Percentiles rank a stretch among this genome's conserved stretches.
Conservation (phyloP, 2,888 invertebrate species). For the Drosophila macrospina region DNA sequence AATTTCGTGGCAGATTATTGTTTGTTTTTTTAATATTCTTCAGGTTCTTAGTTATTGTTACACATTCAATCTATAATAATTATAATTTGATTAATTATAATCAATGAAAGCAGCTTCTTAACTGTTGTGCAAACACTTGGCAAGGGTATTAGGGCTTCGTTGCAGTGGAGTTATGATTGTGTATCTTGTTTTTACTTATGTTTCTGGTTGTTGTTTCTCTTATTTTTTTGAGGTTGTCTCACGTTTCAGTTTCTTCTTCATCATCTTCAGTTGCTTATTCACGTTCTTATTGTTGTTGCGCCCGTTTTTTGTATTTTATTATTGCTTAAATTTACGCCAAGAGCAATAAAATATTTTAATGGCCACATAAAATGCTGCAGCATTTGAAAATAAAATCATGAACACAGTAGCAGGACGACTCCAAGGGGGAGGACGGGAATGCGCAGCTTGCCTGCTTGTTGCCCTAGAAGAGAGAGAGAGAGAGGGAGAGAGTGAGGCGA, state of each 20-base stretch:
- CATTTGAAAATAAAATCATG: constrained; percentile 78
- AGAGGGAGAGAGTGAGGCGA: neutral
- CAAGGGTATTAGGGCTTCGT: constrained; percentile 2
- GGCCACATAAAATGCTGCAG: constrained; percentile 79
- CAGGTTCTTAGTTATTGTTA: too few relatives aligned
- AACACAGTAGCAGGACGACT: constrained; percentile 24
- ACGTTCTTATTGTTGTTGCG: constrained; percentile 27
- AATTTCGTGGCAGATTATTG: too few relatives aligned
- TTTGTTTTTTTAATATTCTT: too few relatives aligned
- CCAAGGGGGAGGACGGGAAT: neutral
- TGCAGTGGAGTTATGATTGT: neutral
- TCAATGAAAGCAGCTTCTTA: too few relatives aligned
- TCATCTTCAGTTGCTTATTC: constrained; percentile 21
- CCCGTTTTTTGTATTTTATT: constrained; percentile 64
- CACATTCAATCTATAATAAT: too few relatives aligned
- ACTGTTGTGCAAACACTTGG: too few relatives aligned
- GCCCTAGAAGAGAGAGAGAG: neutral
- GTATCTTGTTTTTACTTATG: constrained; percentile 35
- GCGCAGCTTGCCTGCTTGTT: neutral
- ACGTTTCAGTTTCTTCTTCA: constrained; percentile 27
- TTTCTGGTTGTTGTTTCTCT: constrained; percentile 34
- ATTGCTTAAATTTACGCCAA: constrained; percentile 79
- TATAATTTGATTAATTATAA: neutral
- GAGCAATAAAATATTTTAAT: constrained; percentile 79
- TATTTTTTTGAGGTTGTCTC: constrained; percentile 40